Conservation (phyloP, 2,888 invertebrate species). For the Tenthredo scrophulariae region DNA sequence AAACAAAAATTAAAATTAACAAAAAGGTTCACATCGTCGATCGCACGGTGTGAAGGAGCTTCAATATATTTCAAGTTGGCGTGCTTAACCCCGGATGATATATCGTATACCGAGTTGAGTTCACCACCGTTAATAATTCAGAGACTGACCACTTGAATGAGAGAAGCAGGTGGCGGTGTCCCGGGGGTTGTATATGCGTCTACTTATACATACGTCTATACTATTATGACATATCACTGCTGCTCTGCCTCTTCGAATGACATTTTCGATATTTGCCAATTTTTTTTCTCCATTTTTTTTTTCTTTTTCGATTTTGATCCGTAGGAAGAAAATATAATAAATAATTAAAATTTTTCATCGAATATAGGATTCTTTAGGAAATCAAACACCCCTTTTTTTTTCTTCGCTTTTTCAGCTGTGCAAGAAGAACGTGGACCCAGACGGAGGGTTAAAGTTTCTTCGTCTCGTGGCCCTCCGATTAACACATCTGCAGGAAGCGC, state of each 20-base stretch:
- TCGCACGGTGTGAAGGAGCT: conserved; percentile 22
- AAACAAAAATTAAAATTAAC: not conserved
- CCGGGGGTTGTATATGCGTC: not conserved
- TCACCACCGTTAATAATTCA: conserved; percentile 52
- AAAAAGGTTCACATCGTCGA: not conserved
- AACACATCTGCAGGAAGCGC: conserved; percentile 53
- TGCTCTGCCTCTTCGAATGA: not conserved
- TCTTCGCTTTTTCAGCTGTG: conserved; percentile 81
- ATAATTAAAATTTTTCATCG: not conserved
- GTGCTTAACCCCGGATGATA: conserved; percentile 54
- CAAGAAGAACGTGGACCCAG: conserved; percentile 92
- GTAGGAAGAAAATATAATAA: not conserved
- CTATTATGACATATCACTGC: not conserved
- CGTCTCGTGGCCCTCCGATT: conserved; percentile 55
- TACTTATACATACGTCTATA: not conserved
- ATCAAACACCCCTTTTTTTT: not conserved
- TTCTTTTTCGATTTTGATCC: not conserved
- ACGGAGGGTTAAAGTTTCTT: conserved; percentile 75
- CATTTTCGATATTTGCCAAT: not conserved
- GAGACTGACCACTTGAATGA: conserved; percentile 32
- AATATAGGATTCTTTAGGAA: not conserved
- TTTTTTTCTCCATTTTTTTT: not conserved
- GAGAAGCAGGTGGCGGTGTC: conserved; percentile 49
- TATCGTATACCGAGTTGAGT: conserved; percentile 37
- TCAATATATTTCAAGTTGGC: not conserved